Base-by-base conservation (phyloP, 2,888 invertebrate genomes). In the Phasia obesa region DNA sequence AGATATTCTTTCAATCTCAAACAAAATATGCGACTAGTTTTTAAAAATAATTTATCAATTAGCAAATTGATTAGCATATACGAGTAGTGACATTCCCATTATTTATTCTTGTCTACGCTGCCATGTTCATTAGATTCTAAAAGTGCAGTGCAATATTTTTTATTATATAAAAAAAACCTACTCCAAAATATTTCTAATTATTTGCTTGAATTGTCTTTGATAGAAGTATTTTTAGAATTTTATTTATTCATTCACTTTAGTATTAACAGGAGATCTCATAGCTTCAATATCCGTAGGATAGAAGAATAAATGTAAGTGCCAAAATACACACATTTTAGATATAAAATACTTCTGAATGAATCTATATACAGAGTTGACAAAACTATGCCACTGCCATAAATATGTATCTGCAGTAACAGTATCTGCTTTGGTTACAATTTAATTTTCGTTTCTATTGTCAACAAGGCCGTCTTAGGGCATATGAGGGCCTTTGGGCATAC, bases 391-490 rank as follows among this genome's bases (percentile, higher is more conserved):
- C 11, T 25, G n/a, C 44, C 17, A 0, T 4, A 9, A 0, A 23
- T 27, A 13, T 17, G 7, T 60, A 44, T n/a, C 38, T 59, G 17
- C 23, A 71, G 35, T 21, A 47, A 27, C n/a, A 53, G 19, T 64
- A 65, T 55, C 55, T 31, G 44, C 64, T 64, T 64, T 27, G 31
- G 73, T 65, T 49, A 60, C 69, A 82, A 73, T 84, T 84, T 81
- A 75, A 76, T 81, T 82, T 82, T 79, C 69, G 67, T 74, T 81
- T 71, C 69, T 49, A 35, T 60, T n/a, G n/a, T n/a, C n/a, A n/a
- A n/a, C n/a, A n/a, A n/a, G n/a, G n/a, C n/a, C n/a, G n/a, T n/a
- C n/a, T n/a, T n/a, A n/a, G n/a, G n/a, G n/a, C n/a, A n/a, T n/a
- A n/a, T n/a, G n/a, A n/a, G n/a, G n/a, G n/a, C n/a, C n/a, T n/a